Conservation (phyloP, 2,113 vertebrate genomes). For the Myrmecophaga tridactyla region DNA sequence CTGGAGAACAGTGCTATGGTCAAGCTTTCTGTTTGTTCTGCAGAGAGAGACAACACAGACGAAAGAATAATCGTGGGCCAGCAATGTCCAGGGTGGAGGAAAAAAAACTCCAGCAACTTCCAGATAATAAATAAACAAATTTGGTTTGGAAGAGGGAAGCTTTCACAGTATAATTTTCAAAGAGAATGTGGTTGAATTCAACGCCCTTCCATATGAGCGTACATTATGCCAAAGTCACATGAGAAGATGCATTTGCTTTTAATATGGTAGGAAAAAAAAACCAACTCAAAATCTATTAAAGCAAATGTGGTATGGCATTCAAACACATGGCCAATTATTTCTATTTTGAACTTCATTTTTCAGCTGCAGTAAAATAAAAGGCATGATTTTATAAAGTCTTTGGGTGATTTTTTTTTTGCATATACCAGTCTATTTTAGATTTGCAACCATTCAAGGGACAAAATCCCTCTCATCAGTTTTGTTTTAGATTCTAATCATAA, state of each 20-base stretch:
- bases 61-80: not conserved
- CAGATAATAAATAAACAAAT: not conserved
- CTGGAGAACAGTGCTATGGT: not conserved
- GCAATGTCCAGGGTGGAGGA: not conserved
- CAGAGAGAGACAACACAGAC: not conserved
- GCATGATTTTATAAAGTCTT: not conserved
- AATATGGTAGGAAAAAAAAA: not conserved
- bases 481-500: not conserved
- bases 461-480: not conserved
- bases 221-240: not conserved
- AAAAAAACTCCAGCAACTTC: not conserved
- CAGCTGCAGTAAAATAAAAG: not conserved
- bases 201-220: not conserved
- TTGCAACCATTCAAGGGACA: not conserved
- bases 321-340: not conserved
- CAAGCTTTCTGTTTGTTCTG: not conserved
- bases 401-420: not conserved
- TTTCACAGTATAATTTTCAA: not conserved
- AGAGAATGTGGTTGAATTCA: not conserved
- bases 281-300: not conserved
- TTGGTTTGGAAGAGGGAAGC: not conserved
- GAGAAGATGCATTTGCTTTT: not conserved
- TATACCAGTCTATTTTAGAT: not conserved
- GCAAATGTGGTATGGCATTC: not conserved
- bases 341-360: not conserved